Evolutionary conservation across 2,797 vertebrate genomes (phyloP), one percentile per base, ranked within the genome.

Genomic region (Tragopan temminckii): DNA sequence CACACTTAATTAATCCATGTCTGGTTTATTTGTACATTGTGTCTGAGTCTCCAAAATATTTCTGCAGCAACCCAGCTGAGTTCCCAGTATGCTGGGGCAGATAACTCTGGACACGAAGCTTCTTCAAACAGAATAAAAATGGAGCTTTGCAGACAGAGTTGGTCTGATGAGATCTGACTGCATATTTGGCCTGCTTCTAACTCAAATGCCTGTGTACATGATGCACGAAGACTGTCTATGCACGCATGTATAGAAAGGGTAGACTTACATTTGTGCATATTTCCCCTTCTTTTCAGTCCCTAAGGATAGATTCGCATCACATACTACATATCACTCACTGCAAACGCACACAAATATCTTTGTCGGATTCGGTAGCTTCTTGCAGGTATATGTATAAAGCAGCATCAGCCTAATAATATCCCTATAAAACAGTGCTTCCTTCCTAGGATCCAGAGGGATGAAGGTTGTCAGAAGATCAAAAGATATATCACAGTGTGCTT

Each of bases 1-100:
- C 97, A 97, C 95, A 97, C 95, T 95, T 98, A 97, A 97, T 97
- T 97, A 97, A 98, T 97, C 97, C 74, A 97, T 92, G 92, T 97
- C 95, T 98, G 92, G 90, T 97, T 97, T 97, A 94, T 97, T 97
- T 94, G 67, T 89, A 92, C 52, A 57, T 86, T 94, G 31, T 36
- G 55, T 96, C 88, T 96, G 90, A 95, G 86, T 76, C 92, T 93
- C 87, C 89, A 94, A 96, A 97, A 96, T 96, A 95, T 93, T 97
- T 96, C 89, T 90, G 78, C 94, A 70, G 74, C 77, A 90, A 72
- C 68, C 23, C 31, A 16, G 17, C 88, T 94, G 70, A 72, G 48
- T 94, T 96, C 36, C 72, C 38, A 19, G 61, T 66, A 79, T 7
- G 4, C 59, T 25, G 68, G 72, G 74, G 53, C 75, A 89, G 78